Evolutionary conservation across 2,797 vertebrate species (phyloP).

Genomic region (Rhadinocentrus ornatus): DNA sequence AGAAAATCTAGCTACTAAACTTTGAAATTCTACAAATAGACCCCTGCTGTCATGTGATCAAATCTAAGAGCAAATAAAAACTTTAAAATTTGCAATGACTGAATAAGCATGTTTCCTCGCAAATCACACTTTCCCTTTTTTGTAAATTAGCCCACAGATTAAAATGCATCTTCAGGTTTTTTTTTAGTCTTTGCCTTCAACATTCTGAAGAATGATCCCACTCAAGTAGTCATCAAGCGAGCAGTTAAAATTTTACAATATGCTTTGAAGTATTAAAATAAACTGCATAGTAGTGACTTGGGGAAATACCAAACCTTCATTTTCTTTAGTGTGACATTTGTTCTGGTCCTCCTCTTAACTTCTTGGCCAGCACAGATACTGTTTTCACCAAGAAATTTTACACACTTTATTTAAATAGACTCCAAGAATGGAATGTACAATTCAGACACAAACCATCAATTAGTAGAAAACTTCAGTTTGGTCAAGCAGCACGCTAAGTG

Average conservation of each 20-base stretch:
- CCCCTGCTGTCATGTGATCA: not conserved
- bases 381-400: conserved; percentile 34
- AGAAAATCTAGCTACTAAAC: not conserved
- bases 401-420: conserved; percentile 81
- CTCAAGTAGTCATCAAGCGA: conserved; percentile 2
- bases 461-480: conserved; percentile 71
- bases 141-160: conserved; percentile 17
- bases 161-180: not conserved
- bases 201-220: not conserved
- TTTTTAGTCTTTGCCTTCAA: conserved; percentile 18
- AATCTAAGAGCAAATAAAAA: conserved; percentile 2
- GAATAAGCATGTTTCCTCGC: conserved; percentile 10
- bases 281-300: not conserved
- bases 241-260: not conserved
- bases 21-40: not conserved
- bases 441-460: conserved; percentile 65
- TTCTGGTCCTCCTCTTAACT: not conserved
- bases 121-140: conserved; percentile 35
- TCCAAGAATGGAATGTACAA: conserved; percentile 74
- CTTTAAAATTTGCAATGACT: not conserved
- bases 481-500: conserved; percentile 67
- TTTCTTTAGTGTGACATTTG: conserved; percentile 14
- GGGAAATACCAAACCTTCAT: conserved; percentile 14
- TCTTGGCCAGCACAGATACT: not conserved
- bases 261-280: conserved; percentile 13